phyloP scores from a whole-genome alignment of 2,888 invertebrate genomes.

The Stictocephala bisonia region DNA sequence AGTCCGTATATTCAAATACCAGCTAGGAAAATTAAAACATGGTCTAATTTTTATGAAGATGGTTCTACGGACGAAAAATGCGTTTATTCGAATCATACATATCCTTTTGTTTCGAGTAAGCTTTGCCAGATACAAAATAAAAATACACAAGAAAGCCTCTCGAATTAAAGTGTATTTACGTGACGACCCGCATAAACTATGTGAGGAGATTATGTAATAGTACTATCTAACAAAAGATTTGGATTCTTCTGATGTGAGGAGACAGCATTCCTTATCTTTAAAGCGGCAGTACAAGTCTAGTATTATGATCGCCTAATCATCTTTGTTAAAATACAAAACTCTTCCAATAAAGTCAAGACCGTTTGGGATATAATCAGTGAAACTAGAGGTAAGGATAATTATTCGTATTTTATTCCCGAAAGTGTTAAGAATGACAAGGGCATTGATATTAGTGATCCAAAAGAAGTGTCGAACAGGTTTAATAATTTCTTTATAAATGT shows the following conservation, averaged over 20 bases:
- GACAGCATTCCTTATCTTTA: constrained; percentile 2
- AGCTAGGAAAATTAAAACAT: not conserved
- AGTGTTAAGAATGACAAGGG: not conserved
- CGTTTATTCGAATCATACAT: not conserved
- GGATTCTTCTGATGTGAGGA: constrained; percentile 14
- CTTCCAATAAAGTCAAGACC: constrained; percentile 11
- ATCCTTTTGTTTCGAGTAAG: not conserved
- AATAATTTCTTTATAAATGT: not conserved
- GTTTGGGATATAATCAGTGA: not conserved
- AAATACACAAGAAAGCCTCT: not conserved
- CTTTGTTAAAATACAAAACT: not conserved
- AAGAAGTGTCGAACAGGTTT: not conserved
- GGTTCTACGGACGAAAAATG: not conserved
- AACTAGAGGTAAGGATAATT: not conserved
- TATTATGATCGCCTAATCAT: constrained; percentile 1
- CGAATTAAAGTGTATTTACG: not conserved
- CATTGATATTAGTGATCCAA: not conserved
- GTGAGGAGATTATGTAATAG: not conserved
- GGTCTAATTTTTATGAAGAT: not conserved
- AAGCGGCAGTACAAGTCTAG: not conserved
- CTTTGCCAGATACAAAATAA: not conserved
- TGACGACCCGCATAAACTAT: not conserved
- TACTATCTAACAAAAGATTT: not conserved
- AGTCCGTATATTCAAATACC: not conserved
- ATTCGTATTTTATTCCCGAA: not conserved